Evolutionary conservation across 2,888 invertebrate genomes (phyloP).

Genomic region (Standfussiana lucernea): DNA sequence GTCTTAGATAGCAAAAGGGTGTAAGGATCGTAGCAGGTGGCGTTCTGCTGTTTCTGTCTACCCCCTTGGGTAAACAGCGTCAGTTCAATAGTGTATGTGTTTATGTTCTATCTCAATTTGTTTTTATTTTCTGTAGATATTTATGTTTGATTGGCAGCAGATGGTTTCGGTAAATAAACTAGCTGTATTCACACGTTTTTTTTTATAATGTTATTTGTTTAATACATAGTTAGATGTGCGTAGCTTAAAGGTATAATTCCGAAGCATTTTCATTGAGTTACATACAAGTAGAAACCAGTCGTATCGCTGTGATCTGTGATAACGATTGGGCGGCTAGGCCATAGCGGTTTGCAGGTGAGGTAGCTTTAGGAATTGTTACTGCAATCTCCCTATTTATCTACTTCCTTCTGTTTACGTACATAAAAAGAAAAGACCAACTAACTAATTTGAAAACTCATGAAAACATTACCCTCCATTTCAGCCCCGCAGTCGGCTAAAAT

Average conservation of each 20-base stretch:
- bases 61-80: background rate
- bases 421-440: background rate
- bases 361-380: too few relatives aligned
- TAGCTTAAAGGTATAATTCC: background rate
- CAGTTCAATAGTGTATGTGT: background rate
- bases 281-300: too few relatives aligned
- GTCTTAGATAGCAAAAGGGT: too few relatives aligned
- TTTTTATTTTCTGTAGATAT: constrained; percentile 13
- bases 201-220: too few relatives aligned
- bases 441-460: background rate
- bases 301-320: too few relatives aligned
- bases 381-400: too few relatives aligned
- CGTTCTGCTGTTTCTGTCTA: background rate
- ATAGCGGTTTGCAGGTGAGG: too few relatives aligned
- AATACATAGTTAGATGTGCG: too few relatives aligned
- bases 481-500: constrained; percentile 3
- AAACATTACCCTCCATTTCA: background rate
- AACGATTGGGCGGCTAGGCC: too few relatives aligned
- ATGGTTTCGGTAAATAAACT: constrained; percentile 4
- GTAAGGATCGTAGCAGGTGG: background rate
- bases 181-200: background rate
- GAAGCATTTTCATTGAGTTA: background rate
- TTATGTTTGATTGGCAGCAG: background rate
- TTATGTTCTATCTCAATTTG: background rate
- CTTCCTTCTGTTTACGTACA: background rate